A percentile compares a stretch with the other conserved stretches of the same genome.
Conservation (phyloP, 2,113 vertebrate genomes). For the Notechis scutatus region DNA sequence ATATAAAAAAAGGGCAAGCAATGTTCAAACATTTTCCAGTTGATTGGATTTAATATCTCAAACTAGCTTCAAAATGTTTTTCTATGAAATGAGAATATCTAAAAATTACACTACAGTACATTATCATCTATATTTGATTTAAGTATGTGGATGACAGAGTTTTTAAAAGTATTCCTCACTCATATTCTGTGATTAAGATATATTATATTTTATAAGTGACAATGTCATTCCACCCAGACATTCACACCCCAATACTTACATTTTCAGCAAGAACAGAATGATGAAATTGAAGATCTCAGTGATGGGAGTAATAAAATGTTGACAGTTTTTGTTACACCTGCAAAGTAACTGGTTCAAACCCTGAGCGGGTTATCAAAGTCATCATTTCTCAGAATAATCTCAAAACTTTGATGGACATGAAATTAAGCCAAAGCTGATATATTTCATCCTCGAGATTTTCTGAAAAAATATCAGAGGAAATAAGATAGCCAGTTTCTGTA, state of each 20-base stretch:
- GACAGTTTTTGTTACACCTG: background rate
- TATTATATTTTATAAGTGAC: background rate
- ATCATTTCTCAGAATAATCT: background rate
- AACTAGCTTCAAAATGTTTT: background rate
- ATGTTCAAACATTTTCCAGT: background rate
- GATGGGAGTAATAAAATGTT: background rate
- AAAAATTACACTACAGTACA: background rate
- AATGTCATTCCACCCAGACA: background rate
- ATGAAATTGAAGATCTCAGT: no score
- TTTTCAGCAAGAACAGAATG: background rate
- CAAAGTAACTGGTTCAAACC: background rate
- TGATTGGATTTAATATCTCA: background rate
- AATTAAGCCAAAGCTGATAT: background rate
- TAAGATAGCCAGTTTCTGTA: background rate
- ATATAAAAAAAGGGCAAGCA: background rate
- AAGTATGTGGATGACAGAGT: background rate
- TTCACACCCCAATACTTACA: background rate
- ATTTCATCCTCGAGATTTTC: background rate
- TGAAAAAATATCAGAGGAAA: background rate
- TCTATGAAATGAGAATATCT: background rate
- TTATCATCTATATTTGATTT: background rate
- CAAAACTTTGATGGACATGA: background rate
- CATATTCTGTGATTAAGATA: background rate
- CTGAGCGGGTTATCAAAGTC: no score
- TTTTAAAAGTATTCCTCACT: background rate